phyloP scores from a whole-genome alignment of 1,140 invertebrate species.

The Drosophila auraria region DNA sequence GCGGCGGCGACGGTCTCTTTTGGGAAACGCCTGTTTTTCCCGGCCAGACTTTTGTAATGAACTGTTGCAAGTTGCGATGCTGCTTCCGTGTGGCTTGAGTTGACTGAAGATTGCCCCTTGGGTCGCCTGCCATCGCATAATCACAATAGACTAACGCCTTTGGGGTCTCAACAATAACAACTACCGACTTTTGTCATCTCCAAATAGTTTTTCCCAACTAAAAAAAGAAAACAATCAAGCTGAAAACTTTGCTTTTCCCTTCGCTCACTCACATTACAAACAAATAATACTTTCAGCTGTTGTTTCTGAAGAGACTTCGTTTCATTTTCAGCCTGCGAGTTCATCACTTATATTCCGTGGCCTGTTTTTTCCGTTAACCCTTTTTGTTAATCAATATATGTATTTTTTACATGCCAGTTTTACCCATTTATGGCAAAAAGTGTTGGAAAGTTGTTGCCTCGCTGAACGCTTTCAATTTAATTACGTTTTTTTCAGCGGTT shows the following conservation, averaged over 20 bases:
- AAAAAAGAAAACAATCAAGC: conserved; percentile 32
- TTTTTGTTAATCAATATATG: conserved; percentile 39
- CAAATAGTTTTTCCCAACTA: conserved; percentile 36
- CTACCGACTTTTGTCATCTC: conserved; percentile 46
- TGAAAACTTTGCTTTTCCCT: conserved; percentile 38
- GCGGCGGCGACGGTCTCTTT: conserved; percentile 37
- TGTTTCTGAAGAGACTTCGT: conserved; percentile 16
- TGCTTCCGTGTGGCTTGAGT: conserved; percentile 59
- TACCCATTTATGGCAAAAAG: conserved; percentile 22
- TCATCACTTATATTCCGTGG: conserved; percentile 18
- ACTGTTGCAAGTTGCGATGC: conserved; percentile 28
- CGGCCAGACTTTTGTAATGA: conserved; percentile 69
- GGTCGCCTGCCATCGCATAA: conserved; percentile 69
- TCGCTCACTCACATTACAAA: conserved; percentile 22
- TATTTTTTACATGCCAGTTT: conserved; percentile 15
- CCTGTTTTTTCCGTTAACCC: conserved; percentile 2
- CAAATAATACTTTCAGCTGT: conserved; percentile 23
- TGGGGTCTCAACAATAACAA: conserved; percentile 14
- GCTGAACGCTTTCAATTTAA: conserved; percentile 76
- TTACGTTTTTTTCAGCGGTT: conserved; percentile 63
- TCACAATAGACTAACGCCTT: conserved; percentile 72
- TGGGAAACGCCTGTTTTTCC: conserved; percentile 63
- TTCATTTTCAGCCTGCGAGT: conserved; percentile 22
- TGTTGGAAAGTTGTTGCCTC: conserved; percentile 34
- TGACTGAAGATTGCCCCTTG: conserved; percentile 43